These are phyloP conservation scores for Hyles vespertilio DNA, from an alignment of 1,140 invertebrate genomes.

Conservation along the genomic window DNA sequence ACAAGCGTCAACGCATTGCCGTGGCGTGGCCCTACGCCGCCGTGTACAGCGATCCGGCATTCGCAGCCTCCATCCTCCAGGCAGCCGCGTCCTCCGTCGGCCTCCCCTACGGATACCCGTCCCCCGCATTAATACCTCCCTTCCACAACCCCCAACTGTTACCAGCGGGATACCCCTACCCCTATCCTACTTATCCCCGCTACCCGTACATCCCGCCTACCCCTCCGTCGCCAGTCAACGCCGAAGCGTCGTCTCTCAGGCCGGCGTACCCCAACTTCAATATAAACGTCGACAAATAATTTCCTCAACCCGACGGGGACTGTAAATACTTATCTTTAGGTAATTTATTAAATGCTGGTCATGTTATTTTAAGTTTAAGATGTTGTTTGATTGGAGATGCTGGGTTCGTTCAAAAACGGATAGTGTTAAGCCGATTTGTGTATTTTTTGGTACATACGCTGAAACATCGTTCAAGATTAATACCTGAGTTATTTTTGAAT, in stretches of 20 bases:
- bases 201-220: constrained; percentile 62
- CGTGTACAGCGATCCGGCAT: constrained; percentile 93
- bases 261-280: constrained; percentile 61
- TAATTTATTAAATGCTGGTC: constrained; percentile 41
- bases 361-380: constrained; percentile 9
- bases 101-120: constrained; percentile 77
- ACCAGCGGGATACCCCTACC: constrained; percentile 67
- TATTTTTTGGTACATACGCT: too few species aligned
- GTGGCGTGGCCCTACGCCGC: constrained; percentile 96
- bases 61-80: constrained; percentile 93
- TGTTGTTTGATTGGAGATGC: too few species aligned
- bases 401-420: too few species aligned
- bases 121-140: constrained; percentile 68
- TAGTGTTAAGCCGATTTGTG: too few species aligned
- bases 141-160: constrained; percentile 72
- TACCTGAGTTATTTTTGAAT: too few species aligned
- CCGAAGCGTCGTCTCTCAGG: constrained; percentile 45
- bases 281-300: constrained; percentile 63
- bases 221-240: constrained; percentile 50
- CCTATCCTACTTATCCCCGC: constrained; percentile 50
- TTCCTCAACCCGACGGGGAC: constrained; percentile 11
- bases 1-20: constrained; percentile 95
- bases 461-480: too few species aligned
- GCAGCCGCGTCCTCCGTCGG: constrained; percentile 86
- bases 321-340: constrained; percentile 28